Conservation (phyloP, 1,140 invertebrate species). For the Drosophila virilis region DNA sequence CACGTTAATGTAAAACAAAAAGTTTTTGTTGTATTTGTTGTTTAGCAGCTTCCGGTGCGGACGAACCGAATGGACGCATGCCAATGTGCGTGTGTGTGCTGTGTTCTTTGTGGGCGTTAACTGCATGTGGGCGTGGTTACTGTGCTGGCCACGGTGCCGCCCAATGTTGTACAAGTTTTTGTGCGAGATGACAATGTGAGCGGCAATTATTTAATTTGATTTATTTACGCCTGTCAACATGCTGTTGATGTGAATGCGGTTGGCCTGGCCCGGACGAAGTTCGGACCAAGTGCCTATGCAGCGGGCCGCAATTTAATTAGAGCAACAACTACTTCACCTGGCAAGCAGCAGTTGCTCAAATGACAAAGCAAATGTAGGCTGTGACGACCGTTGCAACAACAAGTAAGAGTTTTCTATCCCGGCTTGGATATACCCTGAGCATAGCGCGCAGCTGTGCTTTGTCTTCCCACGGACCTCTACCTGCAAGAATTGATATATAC, state of each 20-base stretch:
- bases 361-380: constrained; percentile 67
- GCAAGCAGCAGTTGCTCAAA: constrained; percentile 48
- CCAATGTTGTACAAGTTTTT: constrained; percentile 42
- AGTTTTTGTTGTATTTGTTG: constrained; percentile 34
- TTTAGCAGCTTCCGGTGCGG: constrained; percentile 33
- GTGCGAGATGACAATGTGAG: constrained; percentile 67
- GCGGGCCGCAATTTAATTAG: constrained; percentile 73
- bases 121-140: constrained; percentile 26
- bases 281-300: constrained; percentile 44
- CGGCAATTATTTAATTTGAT: constrained; percentile 80
- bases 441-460: no score
- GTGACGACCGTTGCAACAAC: constrained; percentile 26
- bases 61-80: constrained; percentile 13
- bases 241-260: constrained; percentile 6
- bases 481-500: no score
- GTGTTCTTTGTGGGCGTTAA: not conserved
- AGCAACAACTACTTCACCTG: constrained; percentile 68
- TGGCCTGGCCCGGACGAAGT: constrained; percentile 3
- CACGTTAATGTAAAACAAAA: constrained; percentile 60
- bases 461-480: no score
- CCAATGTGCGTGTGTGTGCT: constrained; percentile 10
- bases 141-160: constrained; percentile 23
- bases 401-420: no score
- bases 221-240: constrained; percentile 75
- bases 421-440: no score